phyloP scores from a whole-genome alignment of 2,888 invertebrate species.

The Troides helena region DNA sequence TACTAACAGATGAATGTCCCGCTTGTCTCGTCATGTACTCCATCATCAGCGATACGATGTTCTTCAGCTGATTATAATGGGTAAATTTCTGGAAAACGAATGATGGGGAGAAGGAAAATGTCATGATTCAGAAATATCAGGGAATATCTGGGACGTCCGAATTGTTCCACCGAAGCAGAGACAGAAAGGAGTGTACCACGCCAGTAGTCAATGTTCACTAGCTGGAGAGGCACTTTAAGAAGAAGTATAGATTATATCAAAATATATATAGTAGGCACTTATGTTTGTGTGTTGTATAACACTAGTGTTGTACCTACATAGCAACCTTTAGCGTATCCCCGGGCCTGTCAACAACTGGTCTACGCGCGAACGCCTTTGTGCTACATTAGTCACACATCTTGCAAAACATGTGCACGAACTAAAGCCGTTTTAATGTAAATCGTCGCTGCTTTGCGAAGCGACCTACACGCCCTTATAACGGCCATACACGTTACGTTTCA shows the following conservation, averaged over 20 bases:
- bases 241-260: slow-evolving; percentile 1
- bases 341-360: slow-evolving; percentile 20
- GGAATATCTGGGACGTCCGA: too few relatives aligned
- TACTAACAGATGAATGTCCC: too few relatives aligned
- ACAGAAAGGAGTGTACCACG: too few relatives aligned
- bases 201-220: too few relatives aligned
- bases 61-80: too few relatives aligned
- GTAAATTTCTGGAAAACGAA: too few relatives aligned
- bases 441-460: slow-evolving; percentile 27
- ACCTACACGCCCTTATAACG: slow-evolving; percentile 2
- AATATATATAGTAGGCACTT: not conserved
- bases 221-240: too few relatives aligned
- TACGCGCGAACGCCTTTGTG: slow-evolving; percentile 23
- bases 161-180: too few relatives aligned
- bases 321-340: slow-evolving; percentile 15
- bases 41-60: too few relatives aligned
- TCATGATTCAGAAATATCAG: too few relatives aligned
- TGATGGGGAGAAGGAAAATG: too few relatives aligned
- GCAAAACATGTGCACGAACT: slow-evolving; percentile 27
- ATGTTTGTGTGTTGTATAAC: slow-evolving; percentile 1
- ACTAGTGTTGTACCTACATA: slow-evolving; percentile 7
- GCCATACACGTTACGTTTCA: slow-evolving; percentile 13
- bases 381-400: slow-evolving; percentile 30
- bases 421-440: slow-evolving; percentile 38
- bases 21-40: too few relatives aligned